These are phyloP conservation scores for Vultur gryphus DNA, from an alignment of 2,797 vertebrate genomes.

Conservation along the genomic window DNA sequence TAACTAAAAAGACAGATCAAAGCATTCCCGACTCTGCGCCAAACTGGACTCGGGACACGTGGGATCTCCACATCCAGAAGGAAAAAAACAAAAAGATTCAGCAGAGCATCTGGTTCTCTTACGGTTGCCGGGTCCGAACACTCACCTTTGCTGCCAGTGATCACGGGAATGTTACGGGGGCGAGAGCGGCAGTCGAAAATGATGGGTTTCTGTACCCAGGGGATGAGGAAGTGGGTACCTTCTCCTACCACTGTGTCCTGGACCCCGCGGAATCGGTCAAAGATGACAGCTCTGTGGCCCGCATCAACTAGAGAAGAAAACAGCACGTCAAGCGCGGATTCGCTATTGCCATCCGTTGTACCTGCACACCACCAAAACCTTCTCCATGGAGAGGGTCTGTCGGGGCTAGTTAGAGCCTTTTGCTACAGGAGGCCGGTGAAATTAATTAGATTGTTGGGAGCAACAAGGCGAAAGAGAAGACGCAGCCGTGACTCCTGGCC, in stretches of 20 bases:
- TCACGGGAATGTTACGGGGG: slow-evolving; percentile 93
- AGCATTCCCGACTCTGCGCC: not conserved
- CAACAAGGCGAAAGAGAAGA: not conserved
- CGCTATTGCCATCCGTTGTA: fast-evolving
- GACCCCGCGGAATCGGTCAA: slow-evolving; percentile 91
- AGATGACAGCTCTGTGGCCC: slow-evolving; percentile 93
- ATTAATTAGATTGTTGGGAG: fast-evolving
- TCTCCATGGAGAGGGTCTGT: fast-evolving
- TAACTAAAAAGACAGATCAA: not conserved
- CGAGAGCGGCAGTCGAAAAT: slow-evolving; percentile 95
- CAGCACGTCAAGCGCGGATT: fast-evolving
- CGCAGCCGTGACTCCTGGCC: fast-evolving
- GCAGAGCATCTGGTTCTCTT: not conserved
- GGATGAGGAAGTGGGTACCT: slow-evolving; percentile 95
- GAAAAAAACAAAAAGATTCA: not conserved
- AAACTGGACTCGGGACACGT: fast-evolving
- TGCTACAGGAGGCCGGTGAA: fast-evolving
- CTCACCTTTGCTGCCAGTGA: slow-evolving; percentile 97
- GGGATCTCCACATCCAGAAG: fast-evolving
- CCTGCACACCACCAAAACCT: not conserved
- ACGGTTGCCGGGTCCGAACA: fast-evolving
- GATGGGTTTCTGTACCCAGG: slow-evolving; percentile 96
- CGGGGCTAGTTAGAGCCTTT: fast-evolving
- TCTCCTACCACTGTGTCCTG: slow-evolving; percentile 88
- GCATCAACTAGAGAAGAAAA: slow-evolving; percentile 84